phyloP scores from a whole-genome alignment of 2,113 vertebrate genomes.

The Chlorodrepanis virens region DNA sequence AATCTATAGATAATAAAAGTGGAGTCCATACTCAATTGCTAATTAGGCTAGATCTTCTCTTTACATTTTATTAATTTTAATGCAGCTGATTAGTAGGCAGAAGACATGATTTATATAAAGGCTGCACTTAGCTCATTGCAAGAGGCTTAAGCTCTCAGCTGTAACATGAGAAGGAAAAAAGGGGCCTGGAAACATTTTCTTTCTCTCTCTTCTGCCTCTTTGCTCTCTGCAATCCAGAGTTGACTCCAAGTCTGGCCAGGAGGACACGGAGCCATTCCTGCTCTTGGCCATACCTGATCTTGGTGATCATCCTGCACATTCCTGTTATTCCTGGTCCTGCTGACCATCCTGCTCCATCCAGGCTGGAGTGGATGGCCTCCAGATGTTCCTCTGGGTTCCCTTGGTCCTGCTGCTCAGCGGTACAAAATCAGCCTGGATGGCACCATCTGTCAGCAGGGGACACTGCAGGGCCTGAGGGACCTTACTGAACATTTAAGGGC shows the following conservation, averaged over 20 bases:
- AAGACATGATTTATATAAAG: conserved; percentile 8
- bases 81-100: not conserved
- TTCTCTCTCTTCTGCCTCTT: not conserved
- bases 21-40: not conserved
- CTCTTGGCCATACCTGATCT: not conserved
- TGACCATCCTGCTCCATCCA: not conserved
- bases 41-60: not conserved
- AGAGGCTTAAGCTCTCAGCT: not conserved
- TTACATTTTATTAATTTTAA: conserved; percentile 41
- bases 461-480: not conserved
- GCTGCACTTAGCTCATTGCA: not conserved
- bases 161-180: not conserved
- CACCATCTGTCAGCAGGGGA: not conserved
- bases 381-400: not conserved
- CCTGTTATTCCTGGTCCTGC: not conserved
- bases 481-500: not conserved
- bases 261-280: not conserved
- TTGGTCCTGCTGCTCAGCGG: not conserved
- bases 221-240: not conserved
- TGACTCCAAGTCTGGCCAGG: not conserved
- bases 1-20: conserved; percentile 10
- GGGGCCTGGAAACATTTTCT: not conserved
- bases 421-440: not conserved
- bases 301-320: not conserved
- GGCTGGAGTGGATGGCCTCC: not conserved